Percentiles rank a stretch among this genome's conserved stretches.
phyloP scores from a whole-genome alignment of 2,113 vertebrate species.

The Alaudala cheleensis region DNA sequence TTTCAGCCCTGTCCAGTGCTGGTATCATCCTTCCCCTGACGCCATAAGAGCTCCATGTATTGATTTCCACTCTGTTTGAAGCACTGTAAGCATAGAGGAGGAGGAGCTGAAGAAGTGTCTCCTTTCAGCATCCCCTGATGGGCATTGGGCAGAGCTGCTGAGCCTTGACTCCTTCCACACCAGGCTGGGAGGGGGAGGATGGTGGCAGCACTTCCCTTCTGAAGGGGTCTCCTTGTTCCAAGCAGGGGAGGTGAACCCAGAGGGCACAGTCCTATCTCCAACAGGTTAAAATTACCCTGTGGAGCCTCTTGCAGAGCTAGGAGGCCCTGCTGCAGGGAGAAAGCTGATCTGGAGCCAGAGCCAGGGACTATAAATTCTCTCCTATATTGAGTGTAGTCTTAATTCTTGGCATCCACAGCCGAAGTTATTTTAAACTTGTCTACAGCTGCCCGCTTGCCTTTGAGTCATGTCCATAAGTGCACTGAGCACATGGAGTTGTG shows the following conservation, averaged over 20 bases:
- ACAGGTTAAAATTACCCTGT: background rate
- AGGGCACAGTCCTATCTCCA: background rate
- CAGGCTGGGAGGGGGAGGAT: background rate
- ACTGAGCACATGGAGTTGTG: background rate
- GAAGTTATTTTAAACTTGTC: constrained; percentile 54
- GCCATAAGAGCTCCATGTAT: background rate
- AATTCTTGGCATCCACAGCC: constrained; percentile 30
- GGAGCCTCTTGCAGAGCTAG: background rate
- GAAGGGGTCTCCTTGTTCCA: background rate
- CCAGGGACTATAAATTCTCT: background rate
- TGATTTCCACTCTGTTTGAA: background rate
- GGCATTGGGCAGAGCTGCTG: background rate
- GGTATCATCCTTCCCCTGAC: background rate
- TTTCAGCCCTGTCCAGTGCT: background rate
- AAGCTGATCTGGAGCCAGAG: background rate
- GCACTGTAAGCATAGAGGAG: background rate
- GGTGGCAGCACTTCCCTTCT: background rate
- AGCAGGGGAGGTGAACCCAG: background rate
- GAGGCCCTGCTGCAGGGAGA: background rate
- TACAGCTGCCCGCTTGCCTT: constrained; percentile 24
- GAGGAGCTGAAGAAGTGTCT: background rate
- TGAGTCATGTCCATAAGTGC: background rate
- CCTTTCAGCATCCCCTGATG: background rate
- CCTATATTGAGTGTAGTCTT: constrained; percentile 1
- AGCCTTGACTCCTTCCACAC: background rate